A percentile compares a stretch with the other conserved stretches of the same genome.
phyloP scores from a whole-genome alignment of 2,113 vertebrate genomes.

The Saguinus imperator region DNA sequence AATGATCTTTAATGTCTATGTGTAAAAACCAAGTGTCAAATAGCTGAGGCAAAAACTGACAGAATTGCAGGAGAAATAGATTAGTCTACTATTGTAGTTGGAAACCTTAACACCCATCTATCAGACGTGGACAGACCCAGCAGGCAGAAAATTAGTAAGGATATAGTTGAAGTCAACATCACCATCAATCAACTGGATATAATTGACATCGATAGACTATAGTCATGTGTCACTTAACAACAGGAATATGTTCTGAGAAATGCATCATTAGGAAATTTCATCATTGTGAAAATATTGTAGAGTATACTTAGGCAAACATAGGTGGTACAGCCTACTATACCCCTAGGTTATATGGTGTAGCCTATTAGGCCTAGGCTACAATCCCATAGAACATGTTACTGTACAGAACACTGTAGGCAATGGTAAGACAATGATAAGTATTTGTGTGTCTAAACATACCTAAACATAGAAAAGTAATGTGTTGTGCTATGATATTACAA shows the following conservation, averaged over 20 bases:
- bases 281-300: neutral
- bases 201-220: neutral
- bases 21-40: neutral
- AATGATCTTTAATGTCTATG: neutral
- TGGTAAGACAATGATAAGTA: neutral
- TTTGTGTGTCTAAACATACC: neutral
- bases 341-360: neutral
- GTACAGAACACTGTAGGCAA: neutral
- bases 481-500: neutral
- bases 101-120: neutral
- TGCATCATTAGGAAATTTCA: neutral
- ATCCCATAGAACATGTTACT: neutral
- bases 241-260: neutral
- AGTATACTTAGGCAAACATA: neutral
- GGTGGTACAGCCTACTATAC: neutral
- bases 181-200: neutral
- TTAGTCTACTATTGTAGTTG: neutral
- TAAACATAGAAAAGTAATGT: neutral
- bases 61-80: neutral
- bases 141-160: neutral
- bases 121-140: neutral
- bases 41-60: neutral
- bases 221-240: neutral
- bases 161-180: neutral
- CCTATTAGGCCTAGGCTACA: neutral